Base-by-base conservation (phyloP, 2,797 vertebrate species). In the Sandelia bainsii region DNA sequence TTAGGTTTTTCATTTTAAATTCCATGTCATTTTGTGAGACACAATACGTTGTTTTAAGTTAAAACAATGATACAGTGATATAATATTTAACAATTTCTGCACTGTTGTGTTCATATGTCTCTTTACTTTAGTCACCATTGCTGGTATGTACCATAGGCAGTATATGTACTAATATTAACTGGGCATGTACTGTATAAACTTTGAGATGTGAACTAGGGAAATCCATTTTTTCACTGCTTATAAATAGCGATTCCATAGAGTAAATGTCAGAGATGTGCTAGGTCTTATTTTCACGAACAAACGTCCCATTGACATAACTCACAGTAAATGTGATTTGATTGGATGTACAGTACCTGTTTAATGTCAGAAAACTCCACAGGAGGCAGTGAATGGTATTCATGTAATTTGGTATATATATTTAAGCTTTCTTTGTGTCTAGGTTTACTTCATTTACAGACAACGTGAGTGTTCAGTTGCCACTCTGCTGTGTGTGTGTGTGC, bases 401-500 rank as follows among this genome's bases (percentile, higher is more conserved):
- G 34, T 17, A 7, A 11, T 37, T 62, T 40, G 11, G 2, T 25
- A 39, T 58, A 60, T 14, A 25, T 61, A 34, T 52, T 61, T n/a
- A 0, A 59, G 11, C 22, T 57, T 58, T 27, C 25, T 53, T 50
- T 56, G 20, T 65, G 42, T 76, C 49, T 34, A 14, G 57, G 46
- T 71, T 76, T 52, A 37, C 27, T 49, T 87, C 46, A 69, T 77
- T 70, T 77, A 71, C 61, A 72, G 59, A 49, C 46, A 58, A 71
- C 5, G 40, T 77, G 64, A 68, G 66, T 78, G 68, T 69, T 69
- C 58, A 70, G 20, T 65, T 75, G 66, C 78, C 60, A 22, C 62
- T 66, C 25, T 25, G 25, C 25, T 66, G 46, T 63, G 67, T 70
- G 27, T 72, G 86, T 84, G 72, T 91, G 81, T 82, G 87, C 66